Base-by-base conservation (phyloP, 2,888 invertebrate genomes). In the Stenodera caucasica region DNA sequence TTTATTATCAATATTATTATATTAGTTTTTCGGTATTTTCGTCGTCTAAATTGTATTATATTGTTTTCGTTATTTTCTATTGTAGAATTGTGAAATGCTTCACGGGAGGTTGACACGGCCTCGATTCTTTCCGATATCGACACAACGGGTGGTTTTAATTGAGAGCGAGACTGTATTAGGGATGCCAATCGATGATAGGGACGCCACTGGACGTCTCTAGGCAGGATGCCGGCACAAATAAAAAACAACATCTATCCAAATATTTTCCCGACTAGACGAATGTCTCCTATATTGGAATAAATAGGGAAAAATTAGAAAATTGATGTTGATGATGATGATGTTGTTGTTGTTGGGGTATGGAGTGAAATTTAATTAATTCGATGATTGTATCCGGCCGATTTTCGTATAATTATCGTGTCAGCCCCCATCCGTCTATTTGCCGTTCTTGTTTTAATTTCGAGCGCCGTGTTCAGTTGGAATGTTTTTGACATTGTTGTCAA, bases 401-500 rank as follows among this genome's bases (percentile, higher is more conserved):
- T 59, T 63, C 29, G 57, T 53, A 60, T 63, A 63, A 63, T 63
- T 63, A 63, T 60, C 30, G 57, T 57, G 55, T 60, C 45, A 63
- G 57, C 55, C 57, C 57, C 58, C 45, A 4, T 23, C 45, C 9
- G 7, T 30, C 4, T 26, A 26, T 26, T 23, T 45, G 7, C 8
- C 8, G 30, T 51, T 53, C 60, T 64, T 63, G 65, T 72, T 70
- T 71, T 72, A 73, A 75, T 71, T 72, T 71, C 45, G 61, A 64
- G 60, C 63, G 57, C 69, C 67, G 65, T 69, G 70, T 71, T 73
- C 75, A 75, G 76, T 77, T 77, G 75, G 74, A 75, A 73, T 78
- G 78, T 76, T 78, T 77, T 77, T 77, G 78, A 78, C 78, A 72
- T 69, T 70, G 72, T 73, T 76, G 76, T 75, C 76, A 75, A 74